phyloP scores from a whole-genome alignment of 2,113 vertebrate genomes.

The Siniperca knerii region DNA sequence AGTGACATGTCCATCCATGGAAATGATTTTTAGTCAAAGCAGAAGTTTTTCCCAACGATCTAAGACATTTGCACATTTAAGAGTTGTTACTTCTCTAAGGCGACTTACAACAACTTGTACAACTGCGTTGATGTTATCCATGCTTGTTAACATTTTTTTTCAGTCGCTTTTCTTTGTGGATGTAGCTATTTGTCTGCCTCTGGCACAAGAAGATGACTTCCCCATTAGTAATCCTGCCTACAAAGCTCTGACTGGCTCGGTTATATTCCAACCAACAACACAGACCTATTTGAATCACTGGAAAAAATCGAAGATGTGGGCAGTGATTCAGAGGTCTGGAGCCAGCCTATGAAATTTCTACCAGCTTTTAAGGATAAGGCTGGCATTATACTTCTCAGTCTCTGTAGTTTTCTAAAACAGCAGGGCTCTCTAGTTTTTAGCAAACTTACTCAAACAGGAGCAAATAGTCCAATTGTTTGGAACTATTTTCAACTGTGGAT shows the following conservation, averaged over 20 bases:
- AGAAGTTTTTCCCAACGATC: constrained; percentile 10
- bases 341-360: not conserved
- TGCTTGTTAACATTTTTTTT: not conserved
- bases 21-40: constrained; percentile 24
- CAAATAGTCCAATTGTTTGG: not conserved
- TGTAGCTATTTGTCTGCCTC: not conserved
- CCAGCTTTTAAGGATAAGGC: not conserved
- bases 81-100: not conserved
- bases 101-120: not conserved
- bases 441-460: not conserved
- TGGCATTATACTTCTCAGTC: not conserved
- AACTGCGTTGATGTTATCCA: not conserved
- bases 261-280: constrained; percentile 3
- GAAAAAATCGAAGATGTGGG: not conserved
- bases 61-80: constrained; percentile 20
- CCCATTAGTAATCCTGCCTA: constrained; percentile 4
- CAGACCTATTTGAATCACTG: not conserved
- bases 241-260: constrained; percentile 1
- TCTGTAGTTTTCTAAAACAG: not conserved
- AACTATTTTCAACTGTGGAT: not conserved
- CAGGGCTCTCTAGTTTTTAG: not conserved
- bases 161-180: not conserved
- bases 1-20: constrained; percentile 7
- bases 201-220: not conserved
- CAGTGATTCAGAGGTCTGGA: constrained; percentile 10